These are phyloP conservation scores for Crax fasciolata DNA, from an alignment of 2,797 vertebrate genomes.

Conservation along the genomic window DNA sequence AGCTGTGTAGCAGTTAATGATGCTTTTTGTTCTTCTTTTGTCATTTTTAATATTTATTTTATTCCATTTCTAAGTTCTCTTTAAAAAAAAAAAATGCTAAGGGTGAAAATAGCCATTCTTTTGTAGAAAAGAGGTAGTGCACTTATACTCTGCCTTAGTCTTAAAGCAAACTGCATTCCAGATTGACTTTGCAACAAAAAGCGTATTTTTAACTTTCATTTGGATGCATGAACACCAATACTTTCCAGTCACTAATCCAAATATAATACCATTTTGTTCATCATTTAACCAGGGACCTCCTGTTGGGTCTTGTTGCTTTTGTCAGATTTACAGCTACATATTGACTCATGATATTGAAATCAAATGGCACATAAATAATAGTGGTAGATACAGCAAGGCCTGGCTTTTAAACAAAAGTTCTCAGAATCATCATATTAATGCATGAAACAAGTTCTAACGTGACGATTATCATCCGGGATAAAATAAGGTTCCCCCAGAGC, in stretches of 20 bases:
- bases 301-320: neutral
- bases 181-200: neutral
- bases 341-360: neutral
- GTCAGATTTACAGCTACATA: conserved; percentile 21
- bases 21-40: conserved; percentile 52
- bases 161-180: neutral
- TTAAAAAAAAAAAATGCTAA: neutral
- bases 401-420: neutral
- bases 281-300: neutral
- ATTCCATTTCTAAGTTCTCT: neutral
- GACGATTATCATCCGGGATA: neutral
- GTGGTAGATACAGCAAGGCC: neutral
- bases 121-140: neutral
- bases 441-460: neutral
- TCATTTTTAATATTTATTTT: conserved; percentile 64
- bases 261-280: neutral
- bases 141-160: neutral
- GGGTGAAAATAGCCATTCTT: neutral
- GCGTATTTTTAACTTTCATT: neutral
- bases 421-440: neutral
- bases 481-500: neutral
- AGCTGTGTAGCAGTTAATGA: conserved; percentile 61
- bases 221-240: neutral
- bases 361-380: neutral
- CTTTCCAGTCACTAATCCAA: neutral